These are phyloP conservation scores for Cylloceria caligata DNA, from an alignment of 2,888 invertebrate species.

Conservation along the genomic window DNA sequence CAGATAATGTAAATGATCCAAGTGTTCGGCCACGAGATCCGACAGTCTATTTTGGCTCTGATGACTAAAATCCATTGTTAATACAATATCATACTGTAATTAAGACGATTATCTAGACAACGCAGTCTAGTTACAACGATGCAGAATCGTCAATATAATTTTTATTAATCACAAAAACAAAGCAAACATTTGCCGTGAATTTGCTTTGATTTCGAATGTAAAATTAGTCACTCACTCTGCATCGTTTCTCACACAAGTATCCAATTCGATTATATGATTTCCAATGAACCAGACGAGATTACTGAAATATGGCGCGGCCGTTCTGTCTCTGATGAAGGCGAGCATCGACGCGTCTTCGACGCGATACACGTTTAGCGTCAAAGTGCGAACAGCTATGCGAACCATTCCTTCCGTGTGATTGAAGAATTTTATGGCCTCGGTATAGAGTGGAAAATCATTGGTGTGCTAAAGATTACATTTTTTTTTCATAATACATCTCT, in stretches of 20 bases:
- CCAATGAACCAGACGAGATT: constrained; percentile 99
- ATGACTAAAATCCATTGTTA: constrained; percentile 88
- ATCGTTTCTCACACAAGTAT: constrained; percentile 97
- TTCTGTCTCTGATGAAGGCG: constrained; percentile 97
- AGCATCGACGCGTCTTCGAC: constrained; percentile 98
- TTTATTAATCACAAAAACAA: constrained; percentile 18
- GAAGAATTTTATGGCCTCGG: constrained; percentile 99
- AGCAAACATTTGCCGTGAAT: background rate
- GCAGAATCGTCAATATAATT: background rate
- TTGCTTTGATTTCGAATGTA: background rate
- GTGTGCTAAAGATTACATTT: constrained; percentile 90
- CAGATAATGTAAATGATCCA: constrained; percentile 98
- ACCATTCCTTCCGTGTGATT: constrained; percentile 99
- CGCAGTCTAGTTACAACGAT: background rate
- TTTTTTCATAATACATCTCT: background rate
- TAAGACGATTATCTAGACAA: background rate
- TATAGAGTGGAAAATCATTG: constrained; percentile 99
- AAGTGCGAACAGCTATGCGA: constrained; percentile 98
- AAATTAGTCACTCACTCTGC: constrained; percentile 92
- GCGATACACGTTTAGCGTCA: constrained; percentile 98
- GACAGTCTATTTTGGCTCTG: constrained; percentile 95
- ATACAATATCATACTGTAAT: background rate
- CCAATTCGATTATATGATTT: constrained; percentile 97
- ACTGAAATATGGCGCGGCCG: constrained; percentile 99
- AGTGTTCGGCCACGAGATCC: constrained; percentile 97